A percentile compares a stretch with the other conserved stretches of the same genome.
These are phyloP conservation scores for Nothocercus nigrocapillus DNA, from an alignment of 2,113 vertebrate species.

Conservation along the genomic window DNA sequence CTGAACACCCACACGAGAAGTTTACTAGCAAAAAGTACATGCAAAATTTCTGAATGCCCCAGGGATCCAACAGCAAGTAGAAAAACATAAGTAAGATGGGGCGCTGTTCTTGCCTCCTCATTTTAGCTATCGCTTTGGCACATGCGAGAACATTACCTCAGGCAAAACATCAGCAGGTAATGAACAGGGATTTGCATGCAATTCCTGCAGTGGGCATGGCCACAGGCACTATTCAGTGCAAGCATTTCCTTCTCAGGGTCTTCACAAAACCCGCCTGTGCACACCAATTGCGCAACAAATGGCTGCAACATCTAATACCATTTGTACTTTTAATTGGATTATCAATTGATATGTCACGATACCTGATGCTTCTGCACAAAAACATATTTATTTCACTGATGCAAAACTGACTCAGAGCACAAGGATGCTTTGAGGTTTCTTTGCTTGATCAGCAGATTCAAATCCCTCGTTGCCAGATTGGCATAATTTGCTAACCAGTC, in stretches of 20 bases:
- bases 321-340: conserved; percentile 20
- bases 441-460: conserved; percentile 58
- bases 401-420: conserved; percentile 40
- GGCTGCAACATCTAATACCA: neutral
- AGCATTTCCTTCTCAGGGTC: neutral
- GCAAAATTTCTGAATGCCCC: conserved; percentile 43
- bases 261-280: neutral
- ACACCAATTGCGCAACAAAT: neutral
- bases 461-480: conserved; percentile 32
- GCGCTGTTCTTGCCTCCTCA: conserved; percentile 20
- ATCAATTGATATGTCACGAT: neutral
- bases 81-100: conserved; percentile 14
- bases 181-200: conserved; percentile 43
- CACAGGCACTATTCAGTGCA: neutral
- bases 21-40: conserved; percentile 22
- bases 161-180: conserved; percentile 35
- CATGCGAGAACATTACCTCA: conserved; percentile 20
- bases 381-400: conserved; percentile 10
- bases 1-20: conserved; percentile 32
- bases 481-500: conserved; percentile 32
- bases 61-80: conserved; percentile 3
- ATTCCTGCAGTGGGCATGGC: conserved; percentile 14
- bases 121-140: conserved; percentile 56
- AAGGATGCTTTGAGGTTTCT: conserved; percentile 47
- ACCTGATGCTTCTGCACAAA: conserved; percentile 21